Base-by-base conservation (phyloP, 2,113 vertebrate species). In the Noturus placidus region DNA sequence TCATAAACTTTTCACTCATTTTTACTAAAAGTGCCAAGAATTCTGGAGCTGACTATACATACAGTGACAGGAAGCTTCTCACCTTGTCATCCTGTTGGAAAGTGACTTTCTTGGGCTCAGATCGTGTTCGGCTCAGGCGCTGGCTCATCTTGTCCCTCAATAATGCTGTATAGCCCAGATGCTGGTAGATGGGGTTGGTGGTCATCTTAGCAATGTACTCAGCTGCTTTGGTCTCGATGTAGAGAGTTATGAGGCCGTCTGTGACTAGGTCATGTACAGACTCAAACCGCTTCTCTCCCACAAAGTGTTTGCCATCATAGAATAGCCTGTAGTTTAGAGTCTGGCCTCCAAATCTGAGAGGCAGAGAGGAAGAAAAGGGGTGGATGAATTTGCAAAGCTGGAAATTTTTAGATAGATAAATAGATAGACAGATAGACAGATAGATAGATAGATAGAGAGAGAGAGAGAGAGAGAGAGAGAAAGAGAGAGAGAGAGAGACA, bases 181-280 rank as follows among this genome's bases (percentile, higher is more conserved):
- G 97, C 87, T 99, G 97, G 30, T 99, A 99, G 93, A 99, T 99
- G 87, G 98, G 98, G 91, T 99, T 99, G 5, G 97, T 99, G 84
- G 98, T 99, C 98, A 99, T 99, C 93, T 98, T 99, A 85, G 98
- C 97, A 81, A 99, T 99, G 93, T 99, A 99, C 91, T 99, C 97
- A 0, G 98, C 97, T 81, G 98, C 98, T 94, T 98, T 99, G 90
- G 97, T 98, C 95, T 99, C 98, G 90, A 99, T 98, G 93, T 99
- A 99, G 87, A 99, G 89, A 0, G 98, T 99, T 92, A 99, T 99
- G 93, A 99, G 96, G 90, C 97, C 98, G 56, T 99, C 98, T 9
- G 98, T 99, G 92, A 99, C 98, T 80, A 99, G 94, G 92, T 99
- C 98, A 0, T 99, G 97, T 83, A 99, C 95, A 0, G 98, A 99